Base-by-base conservation (phyloP, 2,888 invertebrate genomes). In the Tinea pellionella region DNA sequence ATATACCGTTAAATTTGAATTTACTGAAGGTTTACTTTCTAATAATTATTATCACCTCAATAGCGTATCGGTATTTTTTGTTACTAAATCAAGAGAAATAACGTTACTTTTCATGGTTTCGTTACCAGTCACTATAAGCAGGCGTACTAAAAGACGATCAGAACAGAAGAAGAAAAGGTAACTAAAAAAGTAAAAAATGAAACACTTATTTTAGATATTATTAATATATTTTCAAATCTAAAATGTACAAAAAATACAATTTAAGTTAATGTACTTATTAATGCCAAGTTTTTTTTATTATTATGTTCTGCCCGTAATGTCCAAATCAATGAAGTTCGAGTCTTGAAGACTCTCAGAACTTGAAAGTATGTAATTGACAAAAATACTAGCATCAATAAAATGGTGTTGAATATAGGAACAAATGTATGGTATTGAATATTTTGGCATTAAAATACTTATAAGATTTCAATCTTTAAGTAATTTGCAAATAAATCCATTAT, bases 191-290 rank as follows among this genome's bases (percentile, higher is more conserved):
- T n/a, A n/a, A n/a, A 53, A 59, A 73, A 75, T 72, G 63, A 80
- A 78, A 80, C 29, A 75, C 68, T 72, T 74, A 80, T 88, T 87
- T 24, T 86, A 88, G 86, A 88, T 88, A 88, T 88, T 88, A 88
- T 88, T 88, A 88, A 90, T 91, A 90, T 90, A 90, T 90, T 90
- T 90, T 90, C 89, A 90, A 90, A 90, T 90, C 90, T 90, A 90
- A 90, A 91, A 90, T 91, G 91, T 91, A 91, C 91, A 91, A 91
- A 91, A 91, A 90, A 91, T 91, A 90, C 90, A 89, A 90, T 85
- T 90, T 90, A 90, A 90, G 82, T 68, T 89, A 89, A 88, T 90
- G 89, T 90, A 90, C 89, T 89, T 89, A 78, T 78, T 80, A 83
- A 84, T 79, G 78, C 76, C 82, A 78, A 85, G 77, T 78, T 75